Conservation (phyloP, 2,113 vertebrate species). For the rat (Rattus norvegicus) region GRCr8 NC_086034.1:87370001-87370500, state of each 20-base stretch:
- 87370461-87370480: background rate
- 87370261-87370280: background rate
- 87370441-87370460: background rate
- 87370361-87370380: background rate
- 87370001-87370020: background rate
- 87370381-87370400: background rate
- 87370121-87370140: background rate
- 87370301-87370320: background rate
- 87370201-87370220: background rate
- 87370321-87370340: background rate
- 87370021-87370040: background rate
- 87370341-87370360: background rate
- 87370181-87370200: background rate
- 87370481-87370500: background rate
- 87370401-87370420: background rate
- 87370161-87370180: background rate
- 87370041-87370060: background rate
- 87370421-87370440: background rate
- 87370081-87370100: background rate
- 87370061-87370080: background rate
- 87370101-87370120: background rate
- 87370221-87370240: background rate
- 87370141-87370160: background rate
- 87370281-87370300: background rate
- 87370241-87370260: background rate